Base-by-base conservation (phyloP, 2,797 vertebrate genomes). In the Acrocephalus scirpaceus region DNA sequence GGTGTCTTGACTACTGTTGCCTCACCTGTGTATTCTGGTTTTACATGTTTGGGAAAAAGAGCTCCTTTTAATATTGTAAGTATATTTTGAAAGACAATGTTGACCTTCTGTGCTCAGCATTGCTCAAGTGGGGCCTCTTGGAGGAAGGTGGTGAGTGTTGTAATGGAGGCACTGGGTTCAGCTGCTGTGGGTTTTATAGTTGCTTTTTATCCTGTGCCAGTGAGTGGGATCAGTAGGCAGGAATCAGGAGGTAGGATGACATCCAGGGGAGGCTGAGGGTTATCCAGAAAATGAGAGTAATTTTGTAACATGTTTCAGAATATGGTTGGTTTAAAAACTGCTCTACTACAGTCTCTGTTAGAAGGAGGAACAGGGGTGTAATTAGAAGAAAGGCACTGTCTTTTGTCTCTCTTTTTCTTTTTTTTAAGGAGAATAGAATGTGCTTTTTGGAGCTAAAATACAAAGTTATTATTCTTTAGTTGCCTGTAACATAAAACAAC, bases 341-440 rank as follows among this genome's bases (percentile, higher is more conserved):
- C n/a, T 74, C 20, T 77, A 22, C 19, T 61, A 4, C 53, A 50
- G 13, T 32, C 25, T 64, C 22, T 47, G 1, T 50, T 82, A 48
- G 51, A 60, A 62, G 64, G 42, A 73, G 25, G 13, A 69, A 29
- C 27, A 54, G 16, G 13, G 34, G 4, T 73, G 15, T 70, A 53
- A 50, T 40, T 32, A 69, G 30, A 61, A 67, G 9, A 66, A 85
- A 45, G 21, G 44, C 3, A 1, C 36, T 86, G 22, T 34, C 5
- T 50, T 64, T 19, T 51, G 3, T n/a, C 5, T 62, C 3, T 69
- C 2, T 54, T 16, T 66, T 22, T 12, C 61, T 3, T 53, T 25
- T 25, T 19, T 18, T 2, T 2, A 29, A 13, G 8, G 9, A 16
- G 7, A 19, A 7, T 4, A 13, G 3, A 2, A 1, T 50, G 5